Percentiles rank a stretch among this genome's conserved stretches.
These are phyloP conservation scores for Epizoanthus fatuus DNA, from an alignment of 92 coral and sea anemone species.

Conservation along the genomic window DNA sequence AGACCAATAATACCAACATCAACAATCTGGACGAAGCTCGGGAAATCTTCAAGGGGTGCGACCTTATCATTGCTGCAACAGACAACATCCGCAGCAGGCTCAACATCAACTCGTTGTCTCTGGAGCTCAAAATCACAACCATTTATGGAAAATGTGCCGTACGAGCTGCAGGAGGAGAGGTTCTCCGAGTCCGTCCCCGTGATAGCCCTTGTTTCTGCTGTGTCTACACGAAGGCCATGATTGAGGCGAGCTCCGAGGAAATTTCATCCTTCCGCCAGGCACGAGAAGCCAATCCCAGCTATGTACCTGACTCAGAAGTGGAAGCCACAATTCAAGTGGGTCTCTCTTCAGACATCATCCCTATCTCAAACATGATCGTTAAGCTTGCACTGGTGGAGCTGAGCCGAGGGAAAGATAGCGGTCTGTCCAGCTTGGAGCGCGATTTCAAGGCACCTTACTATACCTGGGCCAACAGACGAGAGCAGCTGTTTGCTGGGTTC, in stretches of 20 bases:
- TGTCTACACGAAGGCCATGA: slow-evolving; percentile 79
- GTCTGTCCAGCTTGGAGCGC: slow-evolving; percentile 84
- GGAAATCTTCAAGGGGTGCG: slow-evolving; percentile 80
- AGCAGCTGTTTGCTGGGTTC: slow-evolving; percentile 75
- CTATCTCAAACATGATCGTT: slow-evolving; percentile 88
- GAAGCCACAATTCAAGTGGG: slow-evolving; percentile 95
- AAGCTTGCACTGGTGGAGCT: slow-evolving; percentile 93
- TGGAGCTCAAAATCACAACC: slow-evolving; percentile 80
- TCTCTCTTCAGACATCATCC: slow-evolving; percentile 93
- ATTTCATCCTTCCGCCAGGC: slow-evolving; percentile 93
- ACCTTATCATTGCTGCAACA: slow-evolving; percentile 93
- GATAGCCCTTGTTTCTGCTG: slow-evolving; percentile 93
- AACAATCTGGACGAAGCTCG: slow-evolving; percentile 84
- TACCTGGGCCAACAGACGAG: slow-evolving; percentile 95
- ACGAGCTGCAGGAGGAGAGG: slow-evolving; percentile 99
- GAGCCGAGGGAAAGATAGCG: slow-evolving; percentile 92
- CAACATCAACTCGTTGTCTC: slow-evolving; percentile 85
- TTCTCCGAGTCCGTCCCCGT: slow-evolving; percentile 85
- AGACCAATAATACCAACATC: slow-evolving; percentile 77
- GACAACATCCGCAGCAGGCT: slow-evolving; percentile 96
- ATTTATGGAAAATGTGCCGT: slow-evolving; percentile 94
- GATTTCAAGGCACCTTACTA: slow-evolving; percentile 87
- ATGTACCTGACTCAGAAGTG: slow-evolving; percentile 88
- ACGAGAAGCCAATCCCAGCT: slow-evolving; percentile 91
- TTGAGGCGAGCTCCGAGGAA: slow-evolving; percentile 87